phyloP scores from a whole-genome alignment of 2,888 invertebrate genomes.

The Drosophila multiciliata region DNA sequence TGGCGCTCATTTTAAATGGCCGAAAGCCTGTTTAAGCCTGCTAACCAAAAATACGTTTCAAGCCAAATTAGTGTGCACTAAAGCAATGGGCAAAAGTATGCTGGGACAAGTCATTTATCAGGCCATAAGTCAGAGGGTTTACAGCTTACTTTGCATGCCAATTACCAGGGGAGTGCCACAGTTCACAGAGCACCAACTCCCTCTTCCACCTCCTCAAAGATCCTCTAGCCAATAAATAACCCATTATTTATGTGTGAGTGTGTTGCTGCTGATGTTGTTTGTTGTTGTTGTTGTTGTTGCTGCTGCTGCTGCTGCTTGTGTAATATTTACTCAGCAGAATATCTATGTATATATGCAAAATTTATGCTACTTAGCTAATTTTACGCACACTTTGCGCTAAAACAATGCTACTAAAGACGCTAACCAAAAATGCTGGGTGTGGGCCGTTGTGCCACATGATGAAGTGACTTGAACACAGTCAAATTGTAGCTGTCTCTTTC shows the following conservation, averaged over 20 bases:
- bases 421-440: conserved; percentile 19
- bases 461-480: conserved; percentile 59
- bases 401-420: conserved; percentile 62
- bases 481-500: conserved; percentile 26
- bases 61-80: conserved; percentile 37
- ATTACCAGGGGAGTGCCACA: conserved; percentile 46
- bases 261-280: conserved; percentile 1
- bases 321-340: conserved; percentile 45
- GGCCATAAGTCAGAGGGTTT: conserved; percentile 51
- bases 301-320: conserved; percentile 18
- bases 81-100: conserved; percentile 20
- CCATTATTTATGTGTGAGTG: conserved; percentile 65
- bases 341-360: conserved; percentile 54
- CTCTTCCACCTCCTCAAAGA: conserved; percentile 2
- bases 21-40: conserved; percentile 23
- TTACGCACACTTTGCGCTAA: conserved; percentile 76
- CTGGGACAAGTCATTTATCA: conserved; percentile 55
- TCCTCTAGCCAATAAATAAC: conserved; percentile 64
- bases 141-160: conserved; percentile 62
- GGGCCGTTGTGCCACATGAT: conserved; percentile 38
- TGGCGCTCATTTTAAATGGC: conserved; percentile 13
- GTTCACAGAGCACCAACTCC: neutral
- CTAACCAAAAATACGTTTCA: conserved; percentile 18
- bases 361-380: conserved; percentile 71
- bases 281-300: neutral